Evolutionary conservation across 2,888 invertebrate species (phyloP).

Genomic region (Luffia ferchaultella): DNA sequence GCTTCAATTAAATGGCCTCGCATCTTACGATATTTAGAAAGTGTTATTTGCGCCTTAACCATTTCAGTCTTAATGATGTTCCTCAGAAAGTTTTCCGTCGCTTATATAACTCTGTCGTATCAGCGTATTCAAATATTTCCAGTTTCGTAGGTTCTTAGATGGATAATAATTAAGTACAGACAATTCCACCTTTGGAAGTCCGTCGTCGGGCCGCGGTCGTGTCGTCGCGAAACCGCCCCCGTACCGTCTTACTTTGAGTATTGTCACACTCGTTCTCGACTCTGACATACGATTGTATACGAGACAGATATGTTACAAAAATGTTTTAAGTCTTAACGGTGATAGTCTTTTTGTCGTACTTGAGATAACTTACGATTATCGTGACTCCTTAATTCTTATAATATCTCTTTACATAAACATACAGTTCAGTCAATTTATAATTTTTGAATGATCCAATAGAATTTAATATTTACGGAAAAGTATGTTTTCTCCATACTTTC

Average conservation of each 20-base stretch:
- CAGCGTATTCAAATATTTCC: too few relatives aligned
- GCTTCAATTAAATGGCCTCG: too few relatives aligned
- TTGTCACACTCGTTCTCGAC: slow-evolving; percentile 48
- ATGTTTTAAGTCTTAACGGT: slow-evolving; percentile 57
- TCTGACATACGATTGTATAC: slow-evolving; percentile 47
- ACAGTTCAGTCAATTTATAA: slow-evolving; percentile 58
- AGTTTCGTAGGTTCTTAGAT: too few relatives aligned
- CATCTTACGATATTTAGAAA: too few relatives aligned
- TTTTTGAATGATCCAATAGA: slow-evolving; percentile 35
- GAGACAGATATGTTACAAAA: slow-evolving; percentile 61
- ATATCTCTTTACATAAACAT: slow-evolving; percentile 35
- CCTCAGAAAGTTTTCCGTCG: too few relatives aligned
- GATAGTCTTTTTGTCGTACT: slow-evolving; percentile 64
- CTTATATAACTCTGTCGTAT: too few relatives aligned
- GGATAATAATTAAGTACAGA: background rate
- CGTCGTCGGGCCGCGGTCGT: slow-evolving; percentile 1
- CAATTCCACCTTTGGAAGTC: background rate
- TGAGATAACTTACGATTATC: slow-evolving; percentile 48
- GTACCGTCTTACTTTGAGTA: slow-evolving; percentile 31
- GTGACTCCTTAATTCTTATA: slow-evolving; percentile 43
- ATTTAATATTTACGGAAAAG: background rate
- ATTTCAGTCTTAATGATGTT: too few relatives aligned
- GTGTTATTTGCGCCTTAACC: too few relatives aligned
- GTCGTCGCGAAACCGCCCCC: slow-evolving; percentile 23
- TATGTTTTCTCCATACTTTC: background rate